Percentiles rank a stretch among this genome's conserved stretches.
phyloP scores from a whole-genome alignment of 2,888 invertebrate genomes.

The Prenolepis imparis region DNA sequence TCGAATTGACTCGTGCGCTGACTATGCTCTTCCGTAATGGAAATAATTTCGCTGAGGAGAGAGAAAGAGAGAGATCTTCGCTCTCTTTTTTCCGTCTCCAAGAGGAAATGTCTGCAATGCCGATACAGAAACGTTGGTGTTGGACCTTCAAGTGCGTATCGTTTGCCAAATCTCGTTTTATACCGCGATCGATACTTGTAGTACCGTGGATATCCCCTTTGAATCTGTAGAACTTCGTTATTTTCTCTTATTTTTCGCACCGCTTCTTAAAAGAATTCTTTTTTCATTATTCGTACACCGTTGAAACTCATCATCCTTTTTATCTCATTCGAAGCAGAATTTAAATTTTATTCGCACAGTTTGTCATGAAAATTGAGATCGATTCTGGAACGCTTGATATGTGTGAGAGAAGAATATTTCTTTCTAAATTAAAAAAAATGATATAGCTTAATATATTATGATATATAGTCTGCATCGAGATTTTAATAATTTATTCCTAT shows the following conservation, averaged over 20 bases:
- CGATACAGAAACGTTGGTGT: not conserved
- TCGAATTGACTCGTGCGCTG: not conserved
- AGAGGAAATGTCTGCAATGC: not conserved
- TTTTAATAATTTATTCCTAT: not conserved
- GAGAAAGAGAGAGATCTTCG: not conserved
- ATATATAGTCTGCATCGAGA: not conserved
- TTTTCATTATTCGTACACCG: not conserved
- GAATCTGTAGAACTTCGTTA: not conserved
- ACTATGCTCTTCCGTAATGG: conserved; percentile 16
- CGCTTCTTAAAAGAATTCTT: not conserved
- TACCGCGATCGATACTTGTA: conserved; percentile 10
- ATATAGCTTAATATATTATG: not conserved
- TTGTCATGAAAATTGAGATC: not conserved
- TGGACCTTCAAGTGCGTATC: not conserved
- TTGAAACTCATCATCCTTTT: not conserved
- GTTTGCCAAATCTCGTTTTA: not conserved
- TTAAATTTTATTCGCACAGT: conserved; percentile 3
- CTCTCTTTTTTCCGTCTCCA: not conserved
- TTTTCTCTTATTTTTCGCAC: conserved; percentile 5
- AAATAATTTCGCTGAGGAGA: not conserved
- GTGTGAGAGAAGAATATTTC: not conserved
- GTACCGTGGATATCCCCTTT: not conserved
- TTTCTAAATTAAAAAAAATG: not conserved
- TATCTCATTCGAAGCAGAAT: not conserved
- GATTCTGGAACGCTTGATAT: not conserved